Base-by-base conservation (phyloP, 2,888 invertebrate species). In the Cerastis leucographa region DNA sequence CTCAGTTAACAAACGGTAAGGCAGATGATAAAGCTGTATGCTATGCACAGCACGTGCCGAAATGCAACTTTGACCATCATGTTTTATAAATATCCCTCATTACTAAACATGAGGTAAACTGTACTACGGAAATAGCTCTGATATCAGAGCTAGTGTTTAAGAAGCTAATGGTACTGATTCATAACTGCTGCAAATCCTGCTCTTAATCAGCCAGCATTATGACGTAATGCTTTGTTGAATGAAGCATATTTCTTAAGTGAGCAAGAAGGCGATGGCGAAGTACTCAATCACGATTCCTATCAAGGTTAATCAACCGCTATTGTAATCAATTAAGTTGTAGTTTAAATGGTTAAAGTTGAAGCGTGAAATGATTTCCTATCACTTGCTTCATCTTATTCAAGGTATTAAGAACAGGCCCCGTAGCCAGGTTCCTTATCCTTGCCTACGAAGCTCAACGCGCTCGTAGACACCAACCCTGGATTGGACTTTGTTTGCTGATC, bases 151-250 rank as follows among this genome's bases (percentile, higher is more conserved):
- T 46, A 59, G 22, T 69, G 74, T 71, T 77, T 73, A 70, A 56
- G 71, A 51, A 74, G 70, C n/a, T 73, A 76, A 73, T 70, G 74
- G 70, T 49, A 44, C 71, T 84, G 74, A 84, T 80, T 84, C 84
- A 84, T 84, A 73, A 73, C 49, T 40, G 59, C 59, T 42, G 70
- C 14, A 54, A 56, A 80, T 49, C 61, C 65, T 61, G 56, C 25
- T 67, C 56, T 54, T 76, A 59, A 64, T 82, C 56, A 78, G 35
- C 56, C 49, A n/a, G 9, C 40, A 68, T 59, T 61, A 74, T 70
- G 71, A 72, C 56, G n/a, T 71, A 79, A 80, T 65, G 35, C n/a
- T 54, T 51, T 69, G 40, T 65, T 84, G 64, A 68, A 49, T 73
- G 46, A 54, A 84, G 59, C 35, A 54, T 49, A 40, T 71, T 64